phyloP scores from a whole-genome alignment of 2,888 invertebrate genomes.

The Mechanitis messenoides region DNA sequence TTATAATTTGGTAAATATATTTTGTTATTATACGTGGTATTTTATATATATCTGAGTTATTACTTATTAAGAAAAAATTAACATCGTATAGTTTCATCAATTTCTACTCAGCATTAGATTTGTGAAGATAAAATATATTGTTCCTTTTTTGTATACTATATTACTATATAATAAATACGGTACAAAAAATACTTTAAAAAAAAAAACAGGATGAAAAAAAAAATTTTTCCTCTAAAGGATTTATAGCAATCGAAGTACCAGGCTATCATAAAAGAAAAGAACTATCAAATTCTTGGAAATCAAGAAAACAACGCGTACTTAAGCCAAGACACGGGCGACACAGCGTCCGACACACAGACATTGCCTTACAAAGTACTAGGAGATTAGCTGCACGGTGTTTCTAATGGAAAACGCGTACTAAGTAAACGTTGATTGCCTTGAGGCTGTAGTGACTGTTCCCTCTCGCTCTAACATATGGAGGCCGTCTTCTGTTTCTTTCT shows the following conservation, averaged over 20 bases:
- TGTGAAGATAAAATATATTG: too few species aligned
- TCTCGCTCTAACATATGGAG: conserved; percentile 38
- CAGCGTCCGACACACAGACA: conserved; percentile 36
- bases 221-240: conserved; percentile 40
- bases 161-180: not conserved
- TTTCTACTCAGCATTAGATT: too few species aligned
- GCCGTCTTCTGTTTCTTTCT: conserved; percentile 44
- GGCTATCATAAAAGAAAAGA: conserved; percentile 53
- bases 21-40: too few species aligned
- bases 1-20: too few species aligned
- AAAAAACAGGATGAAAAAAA: conserved; percentile 13
- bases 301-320: conserved; percentile 50
- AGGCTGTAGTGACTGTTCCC: conserved; percentile 43
- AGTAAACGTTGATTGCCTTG: conserved; percentile 74
- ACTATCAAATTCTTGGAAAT: conserved; percentile 57
- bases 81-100: too few species aligned
- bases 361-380: conserved; percentile 22
- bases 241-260: conserved; percentile 47
- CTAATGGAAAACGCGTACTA: conserved; percentile 54
- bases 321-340: conserved; percentile 24
- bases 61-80: too few species aligned
- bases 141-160: too few species aligned
- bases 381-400: conserved; percentile 37
- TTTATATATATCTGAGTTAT: too few species aligned
- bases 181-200: not conserved